Base-by-base conservation (phyloP, 1,140 invertebrate genomes). In the Reticulitermes speratus region DNA sequence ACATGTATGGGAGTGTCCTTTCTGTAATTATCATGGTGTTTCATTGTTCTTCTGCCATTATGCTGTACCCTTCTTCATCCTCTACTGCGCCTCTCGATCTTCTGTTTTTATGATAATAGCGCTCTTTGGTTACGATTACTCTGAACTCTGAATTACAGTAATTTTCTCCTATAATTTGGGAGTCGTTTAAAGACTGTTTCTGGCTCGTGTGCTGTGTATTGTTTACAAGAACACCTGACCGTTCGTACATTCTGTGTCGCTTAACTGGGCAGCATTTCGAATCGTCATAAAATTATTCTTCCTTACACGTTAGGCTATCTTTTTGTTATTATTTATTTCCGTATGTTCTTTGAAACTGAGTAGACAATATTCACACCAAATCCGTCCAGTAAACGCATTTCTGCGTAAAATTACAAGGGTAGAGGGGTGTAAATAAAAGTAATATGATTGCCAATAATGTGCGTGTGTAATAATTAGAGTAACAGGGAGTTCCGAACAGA, bases 91-190 rank as follows among this genome's bases (percentile, higher is more conserved):
- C 59, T 65, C 16, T 59, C 21, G 59, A 65, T 65, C 21, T 2
- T 65, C 21, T 19, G 59, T 65, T 21, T 65, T 65, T 65, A 65
- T 65, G 59, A 65, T 65, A 65, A 65, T 65, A 65, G 21, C 21
- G 59, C 21, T 25, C 59, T 65, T 65, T 84, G 83, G 83, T 84
- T 48, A 48, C 25, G 83, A 84, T 84, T 55, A 84, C 3, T 21
- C 83, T 21, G 3, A 32, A 21, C 25, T 23, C 83, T 14, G 48
- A 55, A 84, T 84, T 55, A 84, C 83, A 30, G 45, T 84, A 48
- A 84, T 84, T 84, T 84, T 84, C 83, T 30, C 38, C 3, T 48
- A 84, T 84, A 84, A 84, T 84, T 84, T 84, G 44, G 45, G 83
- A 84, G 44, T n/a, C 38, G 19, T 84, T 84, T 84, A 25, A 19